A percentile compares a stretch with the other conserved stretches of the same genome.
Evolutionary conservation across 2,113 vertebrate genomes (phyloP).

Genomic region (Aptenodytes forsteri): DNA sequence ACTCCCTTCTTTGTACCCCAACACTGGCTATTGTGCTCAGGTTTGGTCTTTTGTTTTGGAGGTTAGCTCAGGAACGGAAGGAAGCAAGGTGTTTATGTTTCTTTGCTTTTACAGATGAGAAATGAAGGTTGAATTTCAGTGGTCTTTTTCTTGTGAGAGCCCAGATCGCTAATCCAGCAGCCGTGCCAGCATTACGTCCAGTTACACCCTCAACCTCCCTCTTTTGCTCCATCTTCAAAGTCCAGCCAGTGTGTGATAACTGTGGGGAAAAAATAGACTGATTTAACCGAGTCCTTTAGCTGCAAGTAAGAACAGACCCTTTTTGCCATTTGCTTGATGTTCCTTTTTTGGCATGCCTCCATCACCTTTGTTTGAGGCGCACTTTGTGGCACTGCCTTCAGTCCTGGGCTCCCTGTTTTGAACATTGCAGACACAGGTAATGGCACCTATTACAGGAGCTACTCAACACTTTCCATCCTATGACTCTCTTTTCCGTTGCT

Average conservation of each 20-base stretch:
- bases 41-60: background rate
- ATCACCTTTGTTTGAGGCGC: background rate
- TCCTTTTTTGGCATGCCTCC: background rate
- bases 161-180: background rate
- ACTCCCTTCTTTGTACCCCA: too few species aligned
- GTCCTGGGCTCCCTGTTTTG: background rate
- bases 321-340: background rate
- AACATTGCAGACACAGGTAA: background rate
- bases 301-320: background rate
- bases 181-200: rapidly evolving
- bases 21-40: rapidly evolving
- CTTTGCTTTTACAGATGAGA: background rate
- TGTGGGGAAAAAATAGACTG: background rate
- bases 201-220: background rate
- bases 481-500: background rate
- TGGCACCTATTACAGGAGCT: background rate
- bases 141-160: background rate
- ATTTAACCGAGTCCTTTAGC: background rate
- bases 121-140: background rate
- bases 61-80: background rate
- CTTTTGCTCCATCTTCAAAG: background rate
- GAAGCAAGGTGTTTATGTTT: background rate
- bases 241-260: background rate
- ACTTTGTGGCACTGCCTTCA: background rate
- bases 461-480: background rate